Conservation (phyloP, 2,888 invertebrate genomes). For the Oxystoma pomonae region DNA sequence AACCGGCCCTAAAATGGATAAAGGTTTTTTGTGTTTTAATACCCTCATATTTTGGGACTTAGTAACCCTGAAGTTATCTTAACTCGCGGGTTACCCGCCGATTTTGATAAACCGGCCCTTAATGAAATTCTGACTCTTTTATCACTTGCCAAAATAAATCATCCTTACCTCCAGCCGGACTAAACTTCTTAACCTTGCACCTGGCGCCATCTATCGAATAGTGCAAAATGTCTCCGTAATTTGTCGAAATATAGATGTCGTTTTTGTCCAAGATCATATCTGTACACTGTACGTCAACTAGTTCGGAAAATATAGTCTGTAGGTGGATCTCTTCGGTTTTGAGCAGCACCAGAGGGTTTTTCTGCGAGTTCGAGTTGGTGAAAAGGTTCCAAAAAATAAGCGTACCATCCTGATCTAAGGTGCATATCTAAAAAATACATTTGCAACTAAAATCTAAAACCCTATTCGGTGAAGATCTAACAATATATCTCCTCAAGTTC, state of each 20-base stretch:
- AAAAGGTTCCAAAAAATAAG: constrained; percentile 52
- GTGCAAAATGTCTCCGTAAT: constrained; percentile 49
- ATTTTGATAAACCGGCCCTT: too few species aligned
- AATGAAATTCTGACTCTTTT: too few species aligned
- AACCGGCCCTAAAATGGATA: too few species aligned
- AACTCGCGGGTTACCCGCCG: too few species aligned
- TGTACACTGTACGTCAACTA: constrained; percentile 41
- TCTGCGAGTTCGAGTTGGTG: constrained; percentile 24
- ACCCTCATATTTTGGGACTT: too few species aligned
- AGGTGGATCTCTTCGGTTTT: constrained; percentile 46
- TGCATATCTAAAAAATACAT: constrained; percentile 46
- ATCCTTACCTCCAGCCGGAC: too few species aligned
- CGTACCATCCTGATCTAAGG: constrained; percentile 50
- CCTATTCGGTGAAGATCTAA: too few species aligned
- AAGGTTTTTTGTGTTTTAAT: too few species aligned
- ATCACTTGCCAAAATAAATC: too few species aligned
- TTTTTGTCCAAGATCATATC: constrained; percentile 47
- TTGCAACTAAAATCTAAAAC: too few species aligned
- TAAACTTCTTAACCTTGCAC: constrained; percentile 37
- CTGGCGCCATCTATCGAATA: constrained; percentile 39
- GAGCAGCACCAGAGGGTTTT: constrained; percentile 41
- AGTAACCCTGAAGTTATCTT: too few species aligned
- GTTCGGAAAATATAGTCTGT: constrained; percentile 34
- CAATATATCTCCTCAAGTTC: too few species aligned
- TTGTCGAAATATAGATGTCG: constrained; percentile 49